phyloP scores from a whole-genome alignment of 2,113 vertebrate genomes.

The Ctenomys sociabilis region DNA sequence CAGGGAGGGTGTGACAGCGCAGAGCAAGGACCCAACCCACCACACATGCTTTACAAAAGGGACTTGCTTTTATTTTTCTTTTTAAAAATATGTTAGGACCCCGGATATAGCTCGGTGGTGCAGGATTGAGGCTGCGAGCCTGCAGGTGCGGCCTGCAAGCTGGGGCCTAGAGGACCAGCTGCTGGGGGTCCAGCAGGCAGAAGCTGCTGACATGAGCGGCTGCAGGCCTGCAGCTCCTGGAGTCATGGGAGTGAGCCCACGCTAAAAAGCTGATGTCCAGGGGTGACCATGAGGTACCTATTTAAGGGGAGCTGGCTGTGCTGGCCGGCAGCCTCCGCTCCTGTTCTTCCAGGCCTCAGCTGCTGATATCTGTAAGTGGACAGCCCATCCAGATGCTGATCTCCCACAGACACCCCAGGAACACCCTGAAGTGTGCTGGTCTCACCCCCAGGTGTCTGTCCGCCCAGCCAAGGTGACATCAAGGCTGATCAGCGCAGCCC shows the following conservation, averaged over 20 bases:
- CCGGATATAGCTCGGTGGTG: too few relatives aligned
- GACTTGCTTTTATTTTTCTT: not conserved
- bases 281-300: not conserved
- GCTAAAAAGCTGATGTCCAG: not conserved
- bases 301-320: not conserved
- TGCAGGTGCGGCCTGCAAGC: not conserved
- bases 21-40: not conserved
- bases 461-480: not conserved
- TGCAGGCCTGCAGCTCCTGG: not conserved
- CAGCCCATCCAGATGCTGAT: not conserved
- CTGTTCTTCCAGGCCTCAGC: not conserved
- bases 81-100: not conserved
- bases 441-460: not conserved
- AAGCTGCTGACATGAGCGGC: not conserved
- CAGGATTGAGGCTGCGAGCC: not conserved
- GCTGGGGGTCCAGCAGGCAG: not conserved
- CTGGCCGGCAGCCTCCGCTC: not conserved
- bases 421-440: not conserved
- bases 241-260: not conserved
- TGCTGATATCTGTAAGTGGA: rapidly evolving
- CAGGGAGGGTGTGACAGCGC: not conserved
- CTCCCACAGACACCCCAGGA: not conserved
- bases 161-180: not conserved
- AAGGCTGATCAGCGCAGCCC: not conserved
- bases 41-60: not conserved